Evolutionary conservation across 1,140 invertebrate genomes (phyloP).

Genomic region (Drosophila suzukii): DNA sequence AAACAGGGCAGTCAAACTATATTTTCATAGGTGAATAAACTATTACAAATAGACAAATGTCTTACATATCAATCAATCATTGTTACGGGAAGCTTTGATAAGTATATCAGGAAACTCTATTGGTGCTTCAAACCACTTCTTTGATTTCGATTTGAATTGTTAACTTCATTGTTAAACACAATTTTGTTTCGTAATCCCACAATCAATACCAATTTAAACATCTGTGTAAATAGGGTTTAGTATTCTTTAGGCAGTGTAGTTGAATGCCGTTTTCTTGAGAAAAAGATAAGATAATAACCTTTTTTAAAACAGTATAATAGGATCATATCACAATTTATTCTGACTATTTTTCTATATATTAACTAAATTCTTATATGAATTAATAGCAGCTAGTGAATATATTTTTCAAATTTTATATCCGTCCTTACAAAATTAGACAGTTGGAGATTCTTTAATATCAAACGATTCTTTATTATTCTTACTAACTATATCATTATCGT

Average conservation of each 20-base stretch:
- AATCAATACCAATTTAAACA: not conserved
- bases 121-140: not conserved
- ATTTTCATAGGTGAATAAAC: too few species aligned
- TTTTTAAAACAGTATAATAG: not conserved
- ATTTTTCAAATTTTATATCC: too few species aligned
- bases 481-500: too few species aligned
- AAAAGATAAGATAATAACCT: not conserved
- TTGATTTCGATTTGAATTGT: not conserved
- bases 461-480: too few species aligned
- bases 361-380: too few species aligned
- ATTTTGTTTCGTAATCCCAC: not conserved
- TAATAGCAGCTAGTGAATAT: too few species aligned
- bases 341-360: too few species aligned
- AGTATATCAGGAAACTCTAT: not conserved
- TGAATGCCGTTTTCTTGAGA: too few species aligned
- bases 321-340: too few species aligned
- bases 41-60: not conserved
- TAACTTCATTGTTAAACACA: not conserved
- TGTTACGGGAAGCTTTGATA: not conserved
- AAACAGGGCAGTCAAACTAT: not conserved
- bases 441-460: too few species aligned
- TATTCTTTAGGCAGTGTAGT: too few species aligned
- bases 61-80: not conserved
- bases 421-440: too few species aligned
- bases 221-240: not conserved